A percentile compares a stretch with the other conserved stretches of the same genome.
Evolutionary conservation across 1,140 invertebrate genomes (phyloP).

Genomic region (Macrobrachium rosenbergii): DNA sequence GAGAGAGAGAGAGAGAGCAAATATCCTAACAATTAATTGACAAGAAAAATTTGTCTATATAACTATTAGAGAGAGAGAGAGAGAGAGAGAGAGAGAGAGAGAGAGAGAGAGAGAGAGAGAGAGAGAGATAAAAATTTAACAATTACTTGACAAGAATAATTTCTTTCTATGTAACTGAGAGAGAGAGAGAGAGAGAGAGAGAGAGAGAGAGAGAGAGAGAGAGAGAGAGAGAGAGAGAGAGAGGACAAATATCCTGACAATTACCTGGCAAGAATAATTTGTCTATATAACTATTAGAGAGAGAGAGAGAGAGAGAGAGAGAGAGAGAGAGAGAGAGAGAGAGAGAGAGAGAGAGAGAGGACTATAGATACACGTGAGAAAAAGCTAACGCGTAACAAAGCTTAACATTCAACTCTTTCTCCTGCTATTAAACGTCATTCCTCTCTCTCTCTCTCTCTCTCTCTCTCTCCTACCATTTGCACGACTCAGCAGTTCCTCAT

Average conservation of each 20-base stretch:
- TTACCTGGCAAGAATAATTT: too few relatives aligned
- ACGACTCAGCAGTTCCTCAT: neutral
- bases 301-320: constrained; percentile 32
- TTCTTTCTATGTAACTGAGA: constrained; percentile 26
- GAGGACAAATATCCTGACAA: too few relatives aligned
- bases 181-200: neutral
- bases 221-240: neutral
- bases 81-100: constrained; percentile 30
- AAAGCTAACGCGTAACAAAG: neutral
- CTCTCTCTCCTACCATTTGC: neutral
- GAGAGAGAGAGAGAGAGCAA: neutral
- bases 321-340: constrained; percentile 33
- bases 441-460: constrained; percentile 4
- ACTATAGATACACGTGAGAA: too few relatives aligned
- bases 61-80: neutral
- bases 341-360: constrained; percentile 32
- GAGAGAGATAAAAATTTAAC: neutral
- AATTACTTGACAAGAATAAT: neutral
- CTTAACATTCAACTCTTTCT: neutral
- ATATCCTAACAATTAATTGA: neutral
- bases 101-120: constrained; percentile 17
- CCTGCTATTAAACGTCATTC: neutral
- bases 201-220: neutral
- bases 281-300: neutral
- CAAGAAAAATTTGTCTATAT: neutral